phyloP scores from a whole-genome alignment of 2,797 vertebrate species.

The Lithobates sylvaticus region DNA sequence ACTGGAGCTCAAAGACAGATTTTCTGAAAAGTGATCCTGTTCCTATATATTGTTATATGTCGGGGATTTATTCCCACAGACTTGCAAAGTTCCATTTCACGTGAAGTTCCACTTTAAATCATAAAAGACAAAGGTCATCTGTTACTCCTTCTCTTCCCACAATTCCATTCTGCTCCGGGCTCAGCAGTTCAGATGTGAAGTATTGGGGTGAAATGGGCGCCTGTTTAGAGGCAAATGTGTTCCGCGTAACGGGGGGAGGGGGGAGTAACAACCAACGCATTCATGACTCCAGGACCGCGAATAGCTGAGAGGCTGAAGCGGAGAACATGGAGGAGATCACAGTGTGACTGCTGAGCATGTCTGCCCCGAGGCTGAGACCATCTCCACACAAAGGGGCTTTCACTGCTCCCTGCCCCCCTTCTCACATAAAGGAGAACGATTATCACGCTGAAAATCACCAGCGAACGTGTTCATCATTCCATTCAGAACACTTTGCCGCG shows the following conservation, averaged over 20 bases:
- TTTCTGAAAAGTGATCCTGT: no score
- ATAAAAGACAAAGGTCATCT: no score
- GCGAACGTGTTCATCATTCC: no score
- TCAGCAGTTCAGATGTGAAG: background rate
- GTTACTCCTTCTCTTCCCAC: background rate
- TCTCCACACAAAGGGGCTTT: slow-evolving; percentile 52
- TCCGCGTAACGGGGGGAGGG: background rate
- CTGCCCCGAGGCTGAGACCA: slow-evolving; percentile 41
- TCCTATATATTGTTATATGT: no score
- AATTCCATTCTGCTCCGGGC: background rate
- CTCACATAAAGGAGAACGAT: background rate
- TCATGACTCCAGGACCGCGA: slow-evolving; percentile 26
- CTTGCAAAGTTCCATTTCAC: no score
- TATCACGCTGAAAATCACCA: no score
- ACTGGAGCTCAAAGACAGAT: no score
- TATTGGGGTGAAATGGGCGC: background rate
- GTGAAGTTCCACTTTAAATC: no score
- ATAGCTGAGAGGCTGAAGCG: slow-evolving; percentile 29
- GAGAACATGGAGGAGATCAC: slow-evolving; percentile 27
- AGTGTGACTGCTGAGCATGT: slow-evolving; percentile 16
- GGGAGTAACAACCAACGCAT: slow-evolving; percentile 22
- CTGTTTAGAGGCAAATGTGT: slow-evolving; percentile 10
- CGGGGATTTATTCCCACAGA: no score
- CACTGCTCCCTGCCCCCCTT: slow-evolving; percentile 35
- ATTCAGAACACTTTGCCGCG: no score